phyloP scores from a whole-genome alignment of 2,113 vertebrate genomes.

The Girardinichthys multiradiatus region DNA sequence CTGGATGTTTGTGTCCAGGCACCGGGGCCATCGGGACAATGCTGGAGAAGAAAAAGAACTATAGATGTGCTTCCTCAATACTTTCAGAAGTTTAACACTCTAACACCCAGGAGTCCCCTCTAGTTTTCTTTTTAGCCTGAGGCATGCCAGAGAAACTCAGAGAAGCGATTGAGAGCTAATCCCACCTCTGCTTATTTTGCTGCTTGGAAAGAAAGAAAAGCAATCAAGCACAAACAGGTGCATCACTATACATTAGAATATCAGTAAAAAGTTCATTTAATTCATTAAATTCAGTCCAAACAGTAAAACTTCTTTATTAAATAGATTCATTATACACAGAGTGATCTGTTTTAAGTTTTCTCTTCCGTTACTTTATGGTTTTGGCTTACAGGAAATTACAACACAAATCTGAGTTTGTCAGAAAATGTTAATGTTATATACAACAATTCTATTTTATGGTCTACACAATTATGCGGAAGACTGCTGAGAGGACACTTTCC shows the following conservation, averaged over 20 bases:
- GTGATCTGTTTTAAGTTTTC: background rate
- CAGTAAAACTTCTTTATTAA: background rate
- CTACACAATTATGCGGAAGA: background rate
- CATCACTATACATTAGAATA: background rate
- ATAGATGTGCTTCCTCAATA: constrained; percentile 64
- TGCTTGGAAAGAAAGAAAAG: constrained; percentile 23
- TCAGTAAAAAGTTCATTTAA: background rate
- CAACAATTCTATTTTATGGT: background rate
- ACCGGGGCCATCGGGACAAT: constrained; percentile 56
- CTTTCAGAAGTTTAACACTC: constrained; percentile 71
- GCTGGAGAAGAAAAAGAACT: constrained; percentile 55
- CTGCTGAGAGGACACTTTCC: background rate
- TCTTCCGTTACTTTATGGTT: background rate
- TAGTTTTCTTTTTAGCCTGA: constrained; percentile 63
- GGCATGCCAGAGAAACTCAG: constrained; percentile 71
- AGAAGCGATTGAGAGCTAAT: constrained; percentile 59
- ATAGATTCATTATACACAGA: background rate
- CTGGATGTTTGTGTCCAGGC: constrained; percentile 56
- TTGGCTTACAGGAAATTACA: background rate
- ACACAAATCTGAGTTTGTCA: background rate
- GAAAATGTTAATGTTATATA: background rate
- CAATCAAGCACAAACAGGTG: constrained; percentile 30
- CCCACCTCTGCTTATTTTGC: constrained; percentile 43
- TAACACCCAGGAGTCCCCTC: constrained; percentile 64
- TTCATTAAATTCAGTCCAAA: background rate